Base-by-base conservation (phyloP, 2,113 vertebrate species). In the Pyrgilauda ruficollis region DNA sequence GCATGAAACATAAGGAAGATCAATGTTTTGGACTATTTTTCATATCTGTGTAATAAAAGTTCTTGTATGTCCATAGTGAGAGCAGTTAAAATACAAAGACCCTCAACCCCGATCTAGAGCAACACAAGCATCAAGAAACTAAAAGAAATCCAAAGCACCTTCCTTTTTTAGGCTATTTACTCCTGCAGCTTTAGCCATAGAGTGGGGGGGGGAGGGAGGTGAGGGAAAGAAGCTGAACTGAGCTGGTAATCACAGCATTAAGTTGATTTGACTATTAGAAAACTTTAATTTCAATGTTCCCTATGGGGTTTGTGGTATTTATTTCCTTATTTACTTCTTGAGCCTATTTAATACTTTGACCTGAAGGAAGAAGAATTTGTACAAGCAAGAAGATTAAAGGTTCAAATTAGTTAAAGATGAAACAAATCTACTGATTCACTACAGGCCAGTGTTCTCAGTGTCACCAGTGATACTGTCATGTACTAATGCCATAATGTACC, bases 261-360 rank as follows among this genome's bases (percentile, higher is more conserved):
- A 89, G 79, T 84, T 92, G 73, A 95, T 96, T 55, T 94, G 83
- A 86, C 86, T 92, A 79, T 87, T 82, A 90, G 76, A 92, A 94
- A 96, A 92, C 69, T 93, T 93, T 69, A 84, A 95, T 95, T 96
- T 96, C 92, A 86, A 21, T 84, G 44, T 68, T 92, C 92, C 76
- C 86, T 49, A 21, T 0, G 8, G 88, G 33, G 41, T 33, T 92
- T 92, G 73, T 94, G 69, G 63, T 84, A 94, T 93, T 94, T 92
- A 87, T 95, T 90, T 96, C 78, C 72, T 90, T 91, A 88, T 92
- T 95, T 96, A 75, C 69, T 96, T 92, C 80, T 94, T 84, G 53
- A 97, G 83, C 77, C 84, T 90, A 64, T 82, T 93, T 94, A 97
- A 97, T 95, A 82, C 89, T 95, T 94, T 79, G 88, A 94, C 92